phyloP scores from a whole-genome alignment of 2,888 invertebrate genomes.

The Sialis lutaria region DNA sequence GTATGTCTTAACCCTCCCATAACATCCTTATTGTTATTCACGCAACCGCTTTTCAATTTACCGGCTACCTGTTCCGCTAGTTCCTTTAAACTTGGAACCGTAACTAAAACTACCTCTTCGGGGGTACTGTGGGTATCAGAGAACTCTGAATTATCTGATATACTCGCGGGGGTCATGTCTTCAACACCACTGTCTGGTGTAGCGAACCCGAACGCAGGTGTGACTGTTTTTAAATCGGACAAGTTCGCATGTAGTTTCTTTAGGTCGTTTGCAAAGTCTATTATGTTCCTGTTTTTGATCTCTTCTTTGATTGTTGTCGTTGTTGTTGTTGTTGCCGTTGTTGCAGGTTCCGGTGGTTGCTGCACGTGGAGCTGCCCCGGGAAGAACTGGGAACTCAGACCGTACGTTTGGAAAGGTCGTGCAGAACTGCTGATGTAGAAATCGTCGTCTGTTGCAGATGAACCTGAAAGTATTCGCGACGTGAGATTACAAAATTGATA shows the following conservation, averaged over 20 bases:
- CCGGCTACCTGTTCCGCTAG: slow-evolving; percentile 16
- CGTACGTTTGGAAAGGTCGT: slow-evolving; percentile 49
- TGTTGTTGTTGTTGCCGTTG: too few relatives aligned
- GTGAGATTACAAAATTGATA: too few relatives aligned
- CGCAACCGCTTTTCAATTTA: slow-evolving; percentile 7
- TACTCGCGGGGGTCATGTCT: slow-evolving; percentile 34
- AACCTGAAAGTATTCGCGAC: slow-evolving; percentile 20
- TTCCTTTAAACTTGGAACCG: slow-evolving; percentile 14
- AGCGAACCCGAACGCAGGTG: slow-evolving; percentile 27
- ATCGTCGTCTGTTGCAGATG: slow-evolving; percentile 37
- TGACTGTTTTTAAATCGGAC: slow-evolving; percentile 19
- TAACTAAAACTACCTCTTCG: too few relatives aligned
- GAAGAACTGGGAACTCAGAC: slow-evolving; percentile 50
- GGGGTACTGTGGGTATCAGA: background rate
- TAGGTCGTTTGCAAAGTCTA: slow-evolving; percentile 6
- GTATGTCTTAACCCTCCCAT: slow-evolving; percentile 58
- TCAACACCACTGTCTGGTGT: slow-evolving; percentile 46
- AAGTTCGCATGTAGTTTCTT: slow-evolving; percentile 13
- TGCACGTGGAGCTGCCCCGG: slow-evolving; percentile 33
- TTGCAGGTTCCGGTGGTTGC: slow-evolving; percentile 8
- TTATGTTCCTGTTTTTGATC: slow-evolving; percentile 3
- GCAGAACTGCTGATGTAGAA: slow-evolving; percentile 58
- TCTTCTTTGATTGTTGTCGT: background rate
- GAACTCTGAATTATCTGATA: slow-evolving; percentile 12
- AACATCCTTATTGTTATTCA: slow-evolving; percentile 13